Evolutionary conservation across 2,797 vertebrate species (phyloP).

Genomic region (Sebastolobus altivelis): DNA sequence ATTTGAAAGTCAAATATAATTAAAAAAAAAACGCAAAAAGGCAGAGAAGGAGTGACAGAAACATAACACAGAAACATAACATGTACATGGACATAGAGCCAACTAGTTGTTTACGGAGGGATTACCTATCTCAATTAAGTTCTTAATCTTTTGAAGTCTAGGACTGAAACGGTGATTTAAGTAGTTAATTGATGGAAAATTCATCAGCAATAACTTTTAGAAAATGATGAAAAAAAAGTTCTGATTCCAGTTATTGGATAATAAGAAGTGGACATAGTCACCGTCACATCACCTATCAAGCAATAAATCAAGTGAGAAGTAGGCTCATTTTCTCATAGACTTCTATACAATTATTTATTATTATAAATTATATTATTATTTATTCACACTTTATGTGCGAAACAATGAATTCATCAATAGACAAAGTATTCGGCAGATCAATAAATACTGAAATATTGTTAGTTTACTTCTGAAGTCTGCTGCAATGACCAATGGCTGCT

Average conservation of each 20-base stretch:
- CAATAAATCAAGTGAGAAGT: too few relatives aligned
- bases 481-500: too few relatives aligned
- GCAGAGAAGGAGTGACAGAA: not conserved
- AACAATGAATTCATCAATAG: not conserved
- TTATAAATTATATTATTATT: too few relatives aligned
- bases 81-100: not conserved
- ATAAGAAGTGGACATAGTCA: not conserved
- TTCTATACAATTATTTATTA: too few relatives aligned
- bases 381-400: not conserved
- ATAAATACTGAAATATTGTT: not conserved
- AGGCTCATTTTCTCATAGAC: too few relatives aligned
- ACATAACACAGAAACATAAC: not conserved
- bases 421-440: accelerated
- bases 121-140: not conserved
- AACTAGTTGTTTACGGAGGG: not conserved
- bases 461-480: not conserved
- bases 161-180: not conserved
- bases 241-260: not conserved
- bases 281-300: too few relatives aligned
- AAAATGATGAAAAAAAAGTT: not conserved
- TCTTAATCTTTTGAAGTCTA: not conserved
- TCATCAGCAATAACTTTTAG: not conserved
- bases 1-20: not conserved
- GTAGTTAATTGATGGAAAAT: too few relatives aligned
- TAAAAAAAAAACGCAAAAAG: not conserved